Conservation (phyloP, 2,797 vertebrate genomes). For the Myioborus miniatus region DNA sequence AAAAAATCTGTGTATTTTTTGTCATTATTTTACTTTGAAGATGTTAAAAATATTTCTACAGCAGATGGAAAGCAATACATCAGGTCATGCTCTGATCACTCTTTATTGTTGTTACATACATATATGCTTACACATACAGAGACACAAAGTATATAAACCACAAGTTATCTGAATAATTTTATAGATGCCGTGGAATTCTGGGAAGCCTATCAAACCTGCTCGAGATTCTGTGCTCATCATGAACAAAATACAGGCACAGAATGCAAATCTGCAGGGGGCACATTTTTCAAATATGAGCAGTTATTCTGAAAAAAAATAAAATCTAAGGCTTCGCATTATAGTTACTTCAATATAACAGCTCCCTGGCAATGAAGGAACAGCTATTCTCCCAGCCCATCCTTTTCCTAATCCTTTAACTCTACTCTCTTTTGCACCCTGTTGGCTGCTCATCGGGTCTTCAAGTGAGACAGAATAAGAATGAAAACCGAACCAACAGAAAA, state of each 20-base stretch:
- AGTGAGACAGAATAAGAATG: background rate
- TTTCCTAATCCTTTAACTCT: background rate
- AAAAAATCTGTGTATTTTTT: background rate
- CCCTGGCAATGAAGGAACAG: background rate
- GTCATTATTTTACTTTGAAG: background rate
- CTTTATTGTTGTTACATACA: background rate
- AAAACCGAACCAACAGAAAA: background rate
- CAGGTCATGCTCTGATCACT: background rate
- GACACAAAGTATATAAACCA: background rate
- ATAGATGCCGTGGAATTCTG: background rate
- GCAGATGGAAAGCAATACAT: background rate
- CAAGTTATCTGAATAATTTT: background rate
- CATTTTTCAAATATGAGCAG: background rate
- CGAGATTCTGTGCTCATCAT: background rate
- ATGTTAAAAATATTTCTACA: background rate
- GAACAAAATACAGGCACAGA: background rate
- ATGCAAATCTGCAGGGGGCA: background rate
- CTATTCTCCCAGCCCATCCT: background rate
- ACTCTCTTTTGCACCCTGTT: fast-evolving
- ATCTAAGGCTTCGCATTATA: background rate
- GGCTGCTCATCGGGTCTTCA: background rate
- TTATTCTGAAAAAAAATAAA: background rate
- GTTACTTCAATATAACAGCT: background rate
- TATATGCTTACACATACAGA: background rate
- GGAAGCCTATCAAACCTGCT: background rate